Percentiles rank a stretch among this genome's conserved stretches.
Conservation (phyloP, 1,140 invertebrate species). For the Apis laboriosa region DNA sequence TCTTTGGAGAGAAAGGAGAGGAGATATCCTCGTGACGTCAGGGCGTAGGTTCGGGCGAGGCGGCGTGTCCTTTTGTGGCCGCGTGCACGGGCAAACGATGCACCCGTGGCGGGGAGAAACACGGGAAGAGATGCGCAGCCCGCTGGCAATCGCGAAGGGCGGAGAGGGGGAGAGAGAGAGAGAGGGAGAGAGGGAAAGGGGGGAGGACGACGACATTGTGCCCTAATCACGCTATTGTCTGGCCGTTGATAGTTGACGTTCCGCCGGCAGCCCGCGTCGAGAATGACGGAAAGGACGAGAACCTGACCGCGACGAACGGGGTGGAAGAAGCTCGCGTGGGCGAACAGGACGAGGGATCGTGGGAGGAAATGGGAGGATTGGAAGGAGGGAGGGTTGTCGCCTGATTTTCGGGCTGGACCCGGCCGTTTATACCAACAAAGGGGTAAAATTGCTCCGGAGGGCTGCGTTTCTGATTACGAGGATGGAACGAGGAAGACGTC, state of each 20-base stretch:
- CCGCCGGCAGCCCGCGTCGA: conserved; percentile 22
- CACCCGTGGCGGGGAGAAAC: background rate
- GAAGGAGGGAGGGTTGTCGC: background rate
- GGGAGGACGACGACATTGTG: conserved; percentile 58
- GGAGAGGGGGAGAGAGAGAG: conserved; percentile 3
- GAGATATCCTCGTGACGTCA: conserved; percentile 3
- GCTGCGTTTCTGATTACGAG: conserved; percentile 51
- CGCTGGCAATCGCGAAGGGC: conserved; percentile 1
- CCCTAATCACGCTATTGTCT: conserved; percentile 72
- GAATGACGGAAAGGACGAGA: conserved; percentile 44
- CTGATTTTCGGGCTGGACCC: conserved; percentile 45
- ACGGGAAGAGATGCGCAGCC: background rate
- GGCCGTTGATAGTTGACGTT: conserved; percentile 62
- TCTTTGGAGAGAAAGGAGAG: conserved; percentile 24
- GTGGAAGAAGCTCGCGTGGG: background rate
- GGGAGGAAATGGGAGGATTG: background rate
- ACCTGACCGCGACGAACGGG: conserved; percentile 20
- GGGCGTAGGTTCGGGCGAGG: background rate
- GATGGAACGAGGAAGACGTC: background rate
- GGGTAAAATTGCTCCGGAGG: conserved; percentile 58
- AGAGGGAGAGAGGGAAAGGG: background rate
- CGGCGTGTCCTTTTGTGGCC: conserved; percentile 28
- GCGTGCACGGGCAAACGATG: conserved; percentile 2
- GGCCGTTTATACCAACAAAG: conserved; percentile 53
- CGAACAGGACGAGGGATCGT: background rate